Evolutionary conservation across 1,140 invertebrate genomes (phyloP).

Genomic region (Episyrphus balteatus): DNA sequence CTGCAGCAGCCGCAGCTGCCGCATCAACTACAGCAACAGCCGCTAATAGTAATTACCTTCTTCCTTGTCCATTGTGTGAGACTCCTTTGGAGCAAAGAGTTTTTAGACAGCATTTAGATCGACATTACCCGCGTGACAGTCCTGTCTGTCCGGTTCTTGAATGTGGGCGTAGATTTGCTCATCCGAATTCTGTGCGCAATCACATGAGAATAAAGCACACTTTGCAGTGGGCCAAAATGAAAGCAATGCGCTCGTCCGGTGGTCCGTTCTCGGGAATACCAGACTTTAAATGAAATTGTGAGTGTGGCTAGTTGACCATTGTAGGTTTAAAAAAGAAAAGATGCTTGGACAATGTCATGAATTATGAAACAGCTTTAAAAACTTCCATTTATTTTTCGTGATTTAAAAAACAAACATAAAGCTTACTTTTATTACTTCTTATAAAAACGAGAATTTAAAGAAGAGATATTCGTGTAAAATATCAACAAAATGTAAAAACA

Average conservation of each 20-base stretch:
- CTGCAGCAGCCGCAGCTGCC: conserved; percentile 31
- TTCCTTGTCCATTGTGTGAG: conserved; percentile 60
- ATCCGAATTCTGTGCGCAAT: conserved; percentile 72
- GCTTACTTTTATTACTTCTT: too few species aligned
- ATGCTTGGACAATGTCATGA: not conserved
- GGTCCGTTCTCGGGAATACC: conserved; percentile 36
- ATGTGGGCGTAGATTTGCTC: conserved; percentile 61
- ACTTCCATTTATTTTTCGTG: not conserved
- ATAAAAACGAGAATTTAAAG: too few species aligned
- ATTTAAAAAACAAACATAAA: not conserved
- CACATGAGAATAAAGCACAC: conserved; percentile 73
- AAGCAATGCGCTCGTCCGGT: conserved; percentile 63
- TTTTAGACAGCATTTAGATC: conserved; percentile 60
- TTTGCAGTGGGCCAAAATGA: conserved; percentile 67
- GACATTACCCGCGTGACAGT: conserved; percentile 71
- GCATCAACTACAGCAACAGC: conserved; percentile 26
- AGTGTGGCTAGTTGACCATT: conserved; percentile 22
- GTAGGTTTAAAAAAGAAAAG: not conserved
- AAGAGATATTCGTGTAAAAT: too few species aligned
- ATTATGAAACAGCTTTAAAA: not conserved
- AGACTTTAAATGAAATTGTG: conserved; percentile 35
- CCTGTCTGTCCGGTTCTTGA: conserved; percentile 61
- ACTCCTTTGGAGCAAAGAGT: conserved; percentile 49
- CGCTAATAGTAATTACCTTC: conserved; percentile 30
- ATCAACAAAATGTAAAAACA: too few species aligned